Evolutionary conservation across 2,797 vertebrate species (phyloP), one percentile per base, ranked within the genome.

Genomic region (Aphelocoma californica): DNA sequence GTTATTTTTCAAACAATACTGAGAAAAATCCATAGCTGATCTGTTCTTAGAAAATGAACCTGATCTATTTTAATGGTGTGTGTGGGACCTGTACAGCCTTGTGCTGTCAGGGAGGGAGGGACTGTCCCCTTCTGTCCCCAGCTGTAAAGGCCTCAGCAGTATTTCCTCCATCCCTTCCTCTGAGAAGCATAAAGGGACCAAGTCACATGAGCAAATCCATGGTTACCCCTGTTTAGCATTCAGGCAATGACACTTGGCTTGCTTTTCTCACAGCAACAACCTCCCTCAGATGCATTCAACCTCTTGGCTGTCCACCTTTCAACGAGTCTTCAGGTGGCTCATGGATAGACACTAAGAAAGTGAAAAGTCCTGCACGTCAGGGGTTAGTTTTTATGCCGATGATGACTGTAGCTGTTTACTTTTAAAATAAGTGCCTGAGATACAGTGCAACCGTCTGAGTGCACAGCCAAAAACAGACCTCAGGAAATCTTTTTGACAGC

Each of bases 211-310:
- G 64, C 31, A 94, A 92, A 95, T 79, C 93, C 90, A 86, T 92
- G 92, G 94, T 94, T 94, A 95, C 93, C 70, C 80, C 82, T 95
- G 54, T 25, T 97, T 93, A 96, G 64, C 80, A 95, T 90, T 92
- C 92, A 96, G 64, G 50, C 0, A 0, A 70, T 73, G 67, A 60
- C 75, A 80, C 67, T 93, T 70, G 73, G 29, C 57, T 93, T 57
- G 75, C 50, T 62, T 92, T 93, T 70, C 61, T 78, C 51, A 44
- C 18, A 3, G 62, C 82, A 95, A 32, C 73, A 85, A 53, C 42
- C 58, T 66, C 73, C 58, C 72, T 69, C 61, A 48, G 61, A 56
- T 1, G 2, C 70, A 84, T 86, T 93, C 82, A 90, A 8, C 14
- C 66, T 84, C 51, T 69, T 60, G 36, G 18, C 66, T 72, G 75